Evolutionary conservation across 1,140 invertebrate genomes (phyloP).

Genomic region (Holotrichia oblita): DNA sequence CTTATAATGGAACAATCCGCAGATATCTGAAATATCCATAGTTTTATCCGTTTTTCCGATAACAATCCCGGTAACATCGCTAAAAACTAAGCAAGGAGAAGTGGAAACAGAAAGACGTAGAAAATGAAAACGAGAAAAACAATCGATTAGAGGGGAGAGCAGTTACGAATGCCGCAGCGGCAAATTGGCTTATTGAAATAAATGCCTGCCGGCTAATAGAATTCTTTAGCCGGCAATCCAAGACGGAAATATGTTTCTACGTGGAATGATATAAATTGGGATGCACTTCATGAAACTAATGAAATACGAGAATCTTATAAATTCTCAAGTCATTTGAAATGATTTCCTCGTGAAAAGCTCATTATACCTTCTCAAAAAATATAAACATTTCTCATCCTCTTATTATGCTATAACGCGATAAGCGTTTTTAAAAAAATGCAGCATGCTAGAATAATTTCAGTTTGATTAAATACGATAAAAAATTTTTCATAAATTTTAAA

Average conservation of each 20-base stretch:
- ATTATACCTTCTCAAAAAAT: not conserved
- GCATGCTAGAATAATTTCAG: no score
- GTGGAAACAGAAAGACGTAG: not conserved
- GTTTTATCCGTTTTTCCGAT: not conserved
- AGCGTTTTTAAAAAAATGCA: no score
- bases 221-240: slow-evolving; percentile 14
- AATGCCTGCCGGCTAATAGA: slow-evolving; percentile 5
- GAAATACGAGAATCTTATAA: not conserved
- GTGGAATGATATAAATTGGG: not conserved
- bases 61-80: not conserved
- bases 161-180: not conserved
- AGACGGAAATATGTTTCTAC: not conserved
- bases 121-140: not conserved
- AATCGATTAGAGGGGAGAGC: not conserved
- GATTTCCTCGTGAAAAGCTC: not conserved
- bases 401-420: no score
- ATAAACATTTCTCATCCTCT: no score
- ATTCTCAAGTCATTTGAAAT: not conserved
- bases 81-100: not conserved
- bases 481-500: no score
- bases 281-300: slow-evolving; percentile 2
- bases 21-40: not conserved
- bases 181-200: slow-evolving; percentile 10
- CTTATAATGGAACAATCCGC: not conserved
- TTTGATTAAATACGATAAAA: no score